Base-by-base conservation (phyloP, 2,888 invertebrate genomes). In the Lasius platythorax region DNA sequence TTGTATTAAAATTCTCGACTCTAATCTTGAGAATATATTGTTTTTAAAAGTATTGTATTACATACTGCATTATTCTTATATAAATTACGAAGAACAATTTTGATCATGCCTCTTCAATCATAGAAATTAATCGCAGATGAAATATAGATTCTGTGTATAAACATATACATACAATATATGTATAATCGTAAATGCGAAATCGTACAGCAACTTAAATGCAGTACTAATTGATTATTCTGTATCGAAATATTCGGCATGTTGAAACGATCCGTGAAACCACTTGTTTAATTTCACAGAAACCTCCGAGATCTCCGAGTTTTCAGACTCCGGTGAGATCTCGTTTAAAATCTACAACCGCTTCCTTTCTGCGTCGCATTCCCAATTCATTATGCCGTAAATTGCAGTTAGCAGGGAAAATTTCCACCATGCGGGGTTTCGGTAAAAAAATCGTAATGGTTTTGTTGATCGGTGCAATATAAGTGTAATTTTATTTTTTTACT, bases 281-380 rank as follows among this genome's bases (percentile, higher is more conserved):
- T 43, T 73, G 61, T 79, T 79, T 79, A 79, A 79, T 72, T 61
- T 79, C 73, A 46, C 28, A 61, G 46, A 50, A 73, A 79, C n/a
- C 73, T 46, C 46, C 18, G 4, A 68, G 37, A 67, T 67, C 23
- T 58, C 23, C 33, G 18, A n/a, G 12, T 67, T 78, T 78, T 68
- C 68, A n/a, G 8, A n/a, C 40, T 68, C 9, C 30, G 18, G 15
- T 15, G 56, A 28, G 6, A 5, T 68, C n/a, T 40, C 40, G 56
- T 70, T 68, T 78, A 56, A 78, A 78, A 78, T 3, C 78, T n/a
- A 56, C 40, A 53, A 68, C 40, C 56, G 40, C 40, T 68, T 43
- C n/a, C 40, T 78, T 40, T 50, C 33, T 30, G 15, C 18, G 9
- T 63, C 70, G 46, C 56, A n/a, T 33, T 73, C 30, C 30, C 33